Conservation (phyloP, 2,797 vertebrate genomes). For the Sebastes diploproa region DNA sequence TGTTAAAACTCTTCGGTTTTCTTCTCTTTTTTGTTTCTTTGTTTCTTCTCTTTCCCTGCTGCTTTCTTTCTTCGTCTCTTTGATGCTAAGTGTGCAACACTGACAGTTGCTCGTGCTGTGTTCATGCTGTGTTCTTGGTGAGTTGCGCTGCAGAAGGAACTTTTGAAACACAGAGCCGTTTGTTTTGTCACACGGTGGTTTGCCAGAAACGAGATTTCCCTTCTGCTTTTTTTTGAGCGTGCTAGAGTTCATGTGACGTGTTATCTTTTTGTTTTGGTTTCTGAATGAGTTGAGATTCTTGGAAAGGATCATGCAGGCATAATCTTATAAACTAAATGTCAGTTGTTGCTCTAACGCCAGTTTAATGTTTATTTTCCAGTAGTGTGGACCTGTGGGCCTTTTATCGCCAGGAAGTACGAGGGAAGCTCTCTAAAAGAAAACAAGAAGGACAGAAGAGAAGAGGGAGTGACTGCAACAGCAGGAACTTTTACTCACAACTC, state of each 20-base stretch:
- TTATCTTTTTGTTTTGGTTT: constrained; percentile 21
- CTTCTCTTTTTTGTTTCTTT: neutral
- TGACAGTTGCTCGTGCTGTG: neutral
- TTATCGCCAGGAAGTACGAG: neutral
- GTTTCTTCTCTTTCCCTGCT: neutral
- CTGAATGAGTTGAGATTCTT: neutral
- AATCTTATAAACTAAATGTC: neutral
- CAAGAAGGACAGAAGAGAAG: neutral
- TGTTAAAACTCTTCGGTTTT: neutral
- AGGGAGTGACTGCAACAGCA: neutral
- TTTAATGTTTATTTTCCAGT: constrained; percentile 22
- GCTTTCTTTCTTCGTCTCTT: neutral
- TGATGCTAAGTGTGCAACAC: neutral
- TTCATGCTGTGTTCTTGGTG: neutral
- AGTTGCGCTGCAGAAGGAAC: neutral
- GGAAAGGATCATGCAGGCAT: neutral
- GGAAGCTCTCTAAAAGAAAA: neutral
- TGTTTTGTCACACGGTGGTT: neutral
- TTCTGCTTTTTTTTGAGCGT: constrained; percentile 11
- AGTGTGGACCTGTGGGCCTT: neutral
- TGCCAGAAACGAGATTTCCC: neutral
- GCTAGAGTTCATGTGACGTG: neutral
- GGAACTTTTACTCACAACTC: neutral
- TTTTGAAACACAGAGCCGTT: neutral
- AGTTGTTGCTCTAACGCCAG: neutral